Evolutionary conservation across 2,113 vertebrate genomes (phyloP), one percentile per base, ranked within the genome.

Genomic region (Pionites leucogaster): DNA sequence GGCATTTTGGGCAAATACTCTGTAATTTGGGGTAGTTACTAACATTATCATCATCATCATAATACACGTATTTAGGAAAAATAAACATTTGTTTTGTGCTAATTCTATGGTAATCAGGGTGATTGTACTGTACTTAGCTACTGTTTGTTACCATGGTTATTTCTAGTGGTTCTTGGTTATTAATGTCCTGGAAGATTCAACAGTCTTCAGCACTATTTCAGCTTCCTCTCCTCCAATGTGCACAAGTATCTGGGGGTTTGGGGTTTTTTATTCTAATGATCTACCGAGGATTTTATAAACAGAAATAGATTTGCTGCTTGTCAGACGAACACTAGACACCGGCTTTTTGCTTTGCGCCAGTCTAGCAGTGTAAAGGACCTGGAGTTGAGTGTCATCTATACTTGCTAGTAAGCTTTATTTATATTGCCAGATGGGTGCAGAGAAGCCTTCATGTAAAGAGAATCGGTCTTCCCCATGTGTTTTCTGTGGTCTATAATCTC

Each of bases 31-130:
- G 84, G 55, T 91, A 97, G 94, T 94, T 97, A 87, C 92, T 95
- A 96, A 96, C 91, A 90, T 96, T 84, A 90, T 96, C 94, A 94
- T 97, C 97, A 93, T 96, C 83, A 79, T 93, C 57, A 97, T 98
- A 97, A 98, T 97, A 81, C 92, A 88, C 2, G 70, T 95, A 96
- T 97, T 98, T 97, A 98, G 96, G 89, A 97, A 97, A 96, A 98
- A 98, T 98, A 97, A 98, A 98, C 98, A 98, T 98, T 98, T 98
- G 97, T 98, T 98, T 98, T 98, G 97, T 98, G 96, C 75, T 98
- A 98, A 98, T 98, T 98, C 98, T 97, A 94, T 98, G 96, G 96
- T 98, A 98, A 98, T 98, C 97, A 98, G 96, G 93, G 96, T 97
- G 97, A 98, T 98, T 98, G 97, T 97, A 96, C 97, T 98, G 96